Conservation (phyloP, 2,113 vertebrate genomes). For the Pedetes capensis region DNA sequence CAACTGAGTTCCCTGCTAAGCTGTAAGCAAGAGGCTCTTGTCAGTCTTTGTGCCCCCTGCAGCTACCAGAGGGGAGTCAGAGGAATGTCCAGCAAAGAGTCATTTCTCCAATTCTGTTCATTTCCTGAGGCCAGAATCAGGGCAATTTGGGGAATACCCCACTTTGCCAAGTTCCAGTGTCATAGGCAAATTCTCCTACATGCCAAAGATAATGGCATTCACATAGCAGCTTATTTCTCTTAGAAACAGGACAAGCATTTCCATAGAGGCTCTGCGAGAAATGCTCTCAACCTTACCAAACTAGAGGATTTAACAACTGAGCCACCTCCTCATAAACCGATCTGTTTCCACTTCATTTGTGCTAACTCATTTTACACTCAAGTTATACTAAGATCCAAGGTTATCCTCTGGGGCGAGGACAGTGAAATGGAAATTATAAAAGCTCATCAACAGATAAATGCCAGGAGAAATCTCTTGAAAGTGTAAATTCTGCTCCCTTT, state of each 20-base stretch:
- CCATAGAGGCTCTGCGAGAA: not conserved
- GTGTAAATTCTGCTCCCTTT: slow-evolving; percentile 11
- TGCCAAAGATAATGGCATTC: too few relatives aligned
- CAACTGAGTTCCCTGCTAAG: not conserved
- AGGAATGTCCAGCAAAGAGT: not conserved
- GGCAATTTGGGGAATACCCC: not conserved
- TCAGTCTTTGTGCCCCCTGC: not conserved
- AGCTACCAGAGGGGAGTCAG: not conserved
- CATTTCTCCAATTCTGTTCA: not conserved
- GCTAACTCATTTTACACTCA: slow-evolving; percentile 52
- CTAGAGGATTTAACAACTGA: not conserved
- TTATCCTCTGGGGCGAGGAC: not conserved
- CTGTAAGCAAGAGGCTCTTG: not conserved
- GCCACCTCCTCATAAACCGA: not conserved
- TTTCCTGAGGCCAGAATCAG: not conserved
- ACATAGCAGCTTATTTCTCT: slow-evolving; percentile 16
- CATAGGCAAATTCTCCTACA: slow-evolving; percentile 31
- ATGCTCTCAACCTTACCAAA: not conserved
- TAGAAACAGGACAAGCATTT: not conserved
- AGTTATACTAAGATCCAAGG: slow-evolving; percentile 17
- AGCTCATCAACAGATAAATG: slow-evolving; percentile 32
- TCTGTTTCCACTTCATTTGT: slow-evolving; percentile 47
- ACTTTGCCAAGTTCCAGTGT: not conserved
- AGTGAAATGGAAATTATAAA: slow-evolving; percentile 45
- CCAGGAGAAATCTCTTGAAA: slow-evolving; percentile 4